Percentiles rank a stretch among this genome's conserved stretches.
Conservation (phyloP, 2,113 vertebrate species). For the Toxotes chatareus region DNA sequence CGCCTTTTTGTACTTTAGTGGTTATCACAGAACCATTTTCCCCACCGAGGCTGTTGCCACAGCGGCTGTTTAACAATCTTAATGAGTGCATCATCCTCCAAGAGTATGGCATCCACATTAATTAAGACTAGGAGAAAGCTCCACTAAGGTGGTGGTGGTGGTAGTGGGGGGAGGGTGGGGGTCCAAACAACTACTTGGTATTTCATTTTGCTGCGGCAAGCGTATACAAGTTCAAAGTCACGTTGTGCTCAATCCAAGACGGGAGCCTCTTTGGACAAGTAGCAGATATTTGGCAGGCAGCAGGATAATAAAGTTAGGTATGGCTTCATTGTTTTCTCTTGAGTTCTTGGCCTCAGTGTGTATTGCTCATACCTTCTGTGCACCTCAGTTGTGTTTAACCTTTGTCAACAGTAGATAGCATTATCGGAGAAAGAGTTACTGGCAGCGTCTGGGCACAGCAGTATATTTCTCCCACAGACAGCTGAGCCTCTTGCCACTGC, state of each 20-base stretch:
- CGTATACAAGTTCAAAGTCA: constrained; percentile 52
- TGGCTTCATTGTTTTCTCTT: background rate
- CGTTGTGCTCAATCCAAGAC: constrained; percentile 45
- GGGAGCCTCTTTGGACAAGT: constrained; percentile 6
- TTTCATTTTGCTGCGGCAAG: constrained; percentile 56
- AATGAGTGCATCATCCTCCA: constrained; percentile 64
- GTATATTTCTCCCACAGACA: constrained; percentile 22
- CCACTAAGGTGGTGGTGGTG: background rate
- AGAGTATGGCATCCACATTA: constrained; percentile 55
- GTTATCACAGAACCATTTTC: constrained; percentile 57
- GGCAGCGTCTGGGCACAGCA: background rate
- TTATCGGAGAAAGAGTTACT: constrained; percentile 21
- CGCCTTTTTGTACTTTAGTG: constrained; percentile 31
- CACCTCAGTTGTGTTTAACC: background rate
- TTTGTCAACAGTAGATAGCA: constrained; percentile 25
- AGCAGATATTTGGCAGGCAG: constrained; percentile 25
- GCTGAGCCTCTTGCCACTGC: background rate
- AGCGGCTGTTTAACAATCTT: constrained; percentile 56
- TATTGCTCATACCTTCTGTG: background rate
- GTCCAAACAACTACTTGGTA: constrained; percentile 59
- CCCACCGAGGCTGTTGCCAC: constrained; percentile 34
- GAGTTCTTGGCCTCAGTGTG: constrained; percentile 4
- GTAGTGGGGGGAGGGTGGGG: background rate
- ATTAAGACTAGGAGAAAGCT: constrained; percentile 58
- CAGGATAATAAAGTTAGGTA: constrained; percentile 21